Percentiles rank a stretch among this genome's conserved stretches.
phyloP scores from a whole-genome alignment of 2,113 vertebrate species.

The Eleginops maclovinus region DNA sequence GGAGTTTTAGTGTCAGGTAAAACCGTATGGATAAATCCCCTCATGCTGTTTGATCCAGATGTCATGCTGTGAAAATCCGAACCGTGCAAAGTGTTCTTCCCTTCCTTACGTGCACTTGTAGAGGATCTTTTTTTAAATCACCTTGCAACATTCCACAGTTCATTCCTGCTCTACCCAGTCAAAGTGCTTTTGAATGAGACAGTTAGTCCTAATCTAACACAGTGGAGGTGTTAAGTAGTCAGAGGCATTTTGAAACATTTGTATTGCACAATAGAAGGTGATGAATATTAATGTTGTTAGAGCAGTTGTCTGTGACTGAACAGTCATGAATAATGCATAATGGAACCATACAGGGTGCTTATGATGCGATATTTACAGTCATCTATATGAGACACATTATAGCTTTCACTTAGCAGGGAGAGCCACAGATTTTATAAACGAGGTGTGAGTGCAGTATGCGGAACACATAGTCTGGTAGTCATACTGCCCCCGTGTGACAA shows the following conservation, averaged over 20 bases:
- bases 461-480: constrained; percentile 12
- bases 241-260: constrained; percentile 37
- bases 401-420: background rate
- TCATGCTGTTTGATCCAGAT: background rate
- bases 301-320: constrained; percentile 23
- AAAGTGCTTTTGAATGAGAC: constrained; percentile 25
- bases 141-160: too few relatives aligned
- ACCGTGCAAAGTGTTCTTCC: background rate
- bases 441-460: constrained; percentile 30
- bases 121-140: too few relatives aligned
- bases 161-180: background rate
- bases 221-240: constrained; percentile 36
- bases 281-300: constrained; percentile 53
- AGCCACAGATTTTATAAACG: constrained; percentile 1
- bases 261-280: constrained; percentile 24
- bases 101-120: background rate
- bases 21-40: background rate
- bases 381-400: constrained; percentile 2
- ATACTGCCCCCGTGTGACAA: constrained; percentile 64
- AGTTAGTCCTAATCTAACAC: constrained; percentile 5
- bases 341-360: constrained; percentile 17
- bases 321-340: constrained; percentile 50
- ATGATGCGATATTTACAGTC: constrained; percentile 33
- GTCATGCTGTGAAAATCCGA: constrained; percentile 14
- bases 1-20: background rate